Conservation (phyloP, 2,797 vertebrate species). For the Acipenser ruthenus region DNA sequence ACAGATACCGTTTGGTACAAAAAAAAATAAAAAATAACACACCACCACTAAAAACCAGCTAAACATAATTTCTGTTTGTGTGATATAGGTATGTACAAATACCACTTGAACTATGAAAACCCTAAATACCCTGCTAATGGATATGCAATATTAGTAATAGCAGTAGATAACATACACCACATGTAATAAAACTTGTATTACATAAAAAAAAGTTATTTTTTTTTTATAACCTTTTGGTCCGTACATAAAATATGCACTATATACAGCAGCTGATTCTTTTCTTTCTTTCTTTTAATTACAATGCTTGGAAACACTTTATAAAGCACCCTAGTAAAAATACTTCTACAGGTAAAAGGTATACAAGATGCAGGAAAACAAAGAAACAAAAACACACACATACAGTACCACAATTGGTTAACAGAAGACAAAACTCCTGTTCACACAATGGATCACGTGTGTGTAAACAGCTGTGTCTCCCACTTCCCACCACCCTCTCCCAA, state of each 20-base stretch:
- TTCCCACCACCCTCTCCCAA: background rate
- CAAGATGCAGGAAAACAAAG: slow-evolving; percentile 24
- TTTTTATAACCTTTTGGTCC: slow-evolving; percentile 47
- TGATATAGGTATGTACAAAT: no score
- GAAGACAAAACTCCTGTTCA: slow-evolving; percentile 17
- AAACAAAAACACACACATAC: slow-evolving; percentile 17
- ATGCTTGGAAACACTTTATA: slow-evolving; percentile 43
- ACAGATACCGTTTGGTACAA: no score
- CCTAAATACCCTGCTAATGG: no score
- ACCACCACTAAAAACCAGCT: no score
- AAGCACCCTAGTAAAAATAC: slow-evolving; percentile 30
- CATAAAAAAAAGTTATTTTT: slow-evolving; percentile 17
- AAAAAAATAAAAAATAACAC: no score
- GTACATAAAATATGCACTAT: slow-evolving; percentile 34
- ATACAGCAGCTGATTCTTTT: slow-evolving; percentile 26
- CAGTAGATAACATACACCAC: slow-evolving; percentile 12
- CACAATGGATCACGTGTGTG: slow-evolving; percentile 24
- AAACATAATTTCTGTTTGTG: no score
- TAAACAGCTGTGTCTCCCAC: slow-evolving; percentile 17
- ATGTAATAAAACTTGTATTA: slow-evolving; percentile 21
- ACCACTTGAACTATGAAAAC: no score
- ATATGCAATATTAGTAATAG: no score
- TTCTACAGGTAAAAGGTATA: slow-evolving; percentile 15
- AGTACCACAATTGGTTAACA: slow-evolving; percentile 41
- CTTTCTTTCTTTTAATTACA: slow-evolving; percentile 19